Conservation (phyloP, 2,797 vertebrate genomes). For the Acropternis orthonyx region DNA sequence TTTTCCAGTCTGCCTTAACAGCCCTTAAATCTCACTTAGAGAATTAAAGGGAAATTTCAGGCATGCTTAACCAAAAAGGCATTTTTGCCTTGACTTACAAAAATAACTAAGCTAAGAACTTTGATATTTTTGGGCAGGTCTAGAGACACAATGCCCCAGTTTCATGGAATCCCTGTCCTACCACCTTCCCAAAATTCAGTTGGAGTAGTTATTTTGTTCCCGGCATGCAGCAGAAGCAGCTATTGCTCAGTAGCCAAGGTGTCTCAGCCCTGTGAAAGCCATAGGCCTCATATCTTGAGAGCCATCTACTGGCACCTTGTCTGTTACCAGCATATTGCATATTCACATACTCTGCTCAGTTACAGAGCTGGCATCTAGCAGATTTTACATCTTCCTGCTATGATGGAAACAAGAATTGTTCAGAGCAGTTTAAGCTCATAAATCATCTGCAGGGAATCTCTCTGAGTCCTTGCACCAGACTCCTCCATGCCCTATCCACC, state of each 20-base stretch:
- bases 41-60: not conserved
- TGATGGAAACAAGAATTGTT: not conserved
- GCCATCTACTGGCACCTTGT: constrained; percentile 66
- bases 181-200: not conserved
- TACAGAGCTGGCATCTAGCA: not conserved
- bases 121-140: not conserved
- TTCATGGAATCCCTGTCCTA: not conserved
- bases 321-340: not conserved
- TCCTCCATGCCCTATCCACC: not conserved
- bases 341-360: not conserved
- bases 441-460: not conserved
- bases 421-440: not conserved
- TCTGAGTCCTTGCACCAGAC: rapidly evolving
- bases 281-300: constrained; percentile 61
- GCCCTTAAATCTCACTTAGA: not conserved
- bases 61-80: not conserved
- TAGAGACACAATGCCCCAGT: not conserved
- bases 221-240: not conserved
- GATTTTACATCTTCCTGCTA: not conserved
- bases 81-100: not conserved
- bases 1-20: not conserved
- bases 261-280: not conserved
- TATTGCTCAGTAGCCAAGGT: not conserved
- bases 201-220: not conserved
- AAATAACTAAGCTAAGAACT: not conserved